Evolutionary conservation across 2,888 invertebrate species (phyloP).

Genomic region (Metallyticus violacea): DNA sequence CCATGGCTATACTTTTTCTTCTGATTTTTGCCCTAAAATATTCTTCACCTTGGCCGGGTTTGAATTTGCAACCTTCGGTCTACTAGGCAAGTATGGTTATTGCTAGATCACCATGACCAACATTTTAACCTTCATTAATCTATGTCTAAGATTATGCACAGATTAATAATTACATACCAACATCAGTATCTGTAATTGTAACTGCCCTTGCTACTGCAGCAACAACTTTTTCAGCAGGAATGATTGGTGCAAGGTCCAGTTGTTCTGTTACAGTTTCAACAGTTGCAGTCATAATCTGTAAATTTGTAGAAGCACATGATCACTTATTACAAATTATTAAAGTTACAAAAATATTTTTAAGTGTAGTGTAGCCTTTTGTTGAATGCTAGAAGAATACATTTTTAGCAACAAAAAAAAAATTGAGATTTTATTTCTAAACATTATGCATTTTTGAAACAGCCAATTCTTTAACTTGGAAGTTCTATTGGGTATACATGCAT

Average conservation of each 20-base stretch:
- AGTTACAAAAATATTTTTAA: neutral
- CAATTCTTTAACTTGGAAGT: too few relatives aligned
- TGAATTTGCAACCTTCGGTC: too few relatives aligned
- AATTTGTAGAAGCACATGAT: slow-evolving; percentile 32
- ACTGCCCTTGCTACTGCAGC: slow-evolving; percentile 82
- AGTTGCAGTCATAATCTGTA: slow-evolving; percentile 91
- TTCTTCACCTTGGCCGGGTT: too few relatives aligned
- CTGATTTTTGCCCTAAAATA: too few relatives aligned
- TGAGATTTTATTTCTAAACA: too few relatives aligned
- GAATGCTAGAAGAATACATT: neutral
- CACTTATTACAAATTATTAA: neutral
- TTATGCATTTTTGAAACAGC: too few relatives aligned
- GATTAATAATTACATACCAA: slow-evolving; percentile 55
- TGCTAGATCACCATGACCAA: too few relatives aligned
- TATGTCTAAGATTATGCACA: neutral
- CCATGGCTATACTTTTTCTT: too few relatives aligned
- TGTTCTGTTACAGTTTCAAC: slow-evolving; percentile 91
- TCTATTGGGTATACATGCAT: too few relatives aligned
- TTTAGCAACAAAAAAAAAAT: too few relatives aligned
- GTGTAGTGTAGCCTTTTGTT: neutral
- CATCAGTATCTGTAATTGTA: slow-evolving; percentile 85
- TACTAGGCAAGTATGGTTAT: too few relatives aligned
- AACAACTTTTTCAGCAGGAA: slow-evolving; percentile 72
- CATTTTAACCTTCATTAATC: too few relatives aligned
- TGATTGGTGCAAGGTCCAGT: slow-evolving; percentile 81